phyloP scores from a whole-genome alignment of 2,888 invertebrate genomes.

The Drosophila pseudotalamancana region DNA sequence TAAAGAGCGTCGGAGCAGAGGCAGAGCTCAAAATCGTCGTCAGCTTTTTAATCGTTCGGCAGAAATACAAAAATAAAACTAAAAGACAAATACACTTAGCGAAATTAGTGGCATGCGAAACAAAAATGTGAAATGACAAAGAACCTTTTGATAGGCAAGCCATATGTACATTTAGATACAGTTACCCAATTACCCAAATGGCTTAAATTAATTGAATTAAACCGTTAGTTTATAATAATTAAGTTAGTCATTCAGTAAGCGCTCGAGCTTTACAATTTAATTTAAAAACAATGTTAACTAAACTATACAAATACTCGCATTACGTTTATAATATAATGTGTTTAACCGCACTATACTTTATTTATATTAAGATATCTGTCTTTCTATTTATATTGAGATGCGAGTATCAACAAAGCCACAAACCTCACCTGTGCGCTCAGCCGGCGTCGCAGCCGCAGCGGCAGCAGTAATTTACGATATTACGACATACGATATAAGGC shows the following conservation, averaged over 20 bases:
- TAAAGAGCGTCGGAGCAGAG: conserved; percentile 1
- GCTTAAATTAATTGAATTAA: background rate
- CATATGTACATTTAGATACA: background rate
- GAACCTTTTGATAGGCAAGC: background rate
- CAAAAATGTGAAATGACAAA: conserved; percentile 6
- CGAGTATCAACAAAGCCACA: background rate
- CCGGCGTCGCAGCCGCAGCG: conserved; percentile 4
- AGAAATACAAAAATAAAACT: background rate
- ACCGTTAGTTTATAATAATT: background rate
- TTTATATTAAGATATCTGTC: background rate
- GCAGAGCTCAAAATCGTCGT: background rate
- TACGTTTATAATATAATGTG: background rate
- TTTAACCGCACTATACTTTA: background rate
- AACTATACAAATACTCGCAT: background rate
- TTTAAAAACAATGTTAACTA: background rate
- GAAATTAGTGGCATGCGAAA: conserved; percentile 2
- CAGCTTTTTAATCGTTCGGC: conserved; percentile 21
- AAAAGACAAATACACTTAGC: conserved; percentile 15
- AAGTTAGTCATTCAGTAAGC: background rate
- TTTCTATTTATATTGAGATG: background rate
- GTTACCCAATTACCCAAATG: background rate
- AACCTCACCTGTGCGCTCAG: conserved; percentile 16
- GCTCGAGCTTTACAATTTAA: background rate
- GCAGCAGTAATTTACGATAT: conserved; percentile 32
- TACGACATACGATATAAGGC: conserved; percentile 17